Percentiles rank a stretch among this genome's conserved stretches.
phyloP scores from a whole-genome alignment of 2,113 vertebrate genomes.

The Hippotragus niger region DNA sequence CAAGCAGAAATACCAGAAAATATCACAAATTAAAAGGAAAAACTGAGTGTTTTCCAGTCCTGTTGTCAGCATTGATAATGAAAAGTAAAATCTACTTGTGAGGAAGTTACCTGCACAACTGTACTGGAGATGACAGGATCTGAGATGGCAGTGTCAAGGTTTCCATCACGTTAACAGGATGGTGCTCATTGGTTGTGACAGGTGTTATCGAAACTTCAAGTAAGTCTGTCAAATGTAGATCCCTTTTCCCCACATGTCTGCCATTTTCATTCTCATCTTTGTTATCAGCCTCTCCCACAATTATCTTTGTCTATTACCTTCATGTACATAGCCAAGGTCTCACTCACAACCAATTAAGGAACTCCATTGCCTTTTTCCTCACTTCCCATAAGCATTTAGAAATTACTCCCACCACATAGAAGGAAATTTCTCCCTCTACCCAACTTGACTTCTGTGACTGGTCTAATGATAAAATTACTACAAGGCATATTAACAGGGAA shows the following conservation, averaged over 20 bases:
- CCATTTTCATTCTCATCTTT: slow-evolving; percentile 19
- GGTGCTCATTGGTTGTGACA: slow-evolving; percentile 52
- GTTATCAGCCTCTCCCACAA: neutral
- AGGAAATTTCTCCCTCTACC: neutral
- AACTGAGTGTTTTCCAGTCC: neutral
- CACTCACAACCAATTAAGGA: neutral
- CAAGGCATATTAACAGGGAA: neutral
- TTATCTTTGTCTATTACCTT: slow-evolving; percentile 13
- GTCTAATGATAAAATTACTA: neutral
- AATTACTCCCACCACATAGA: neutral
- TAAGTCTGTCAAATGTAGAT: slow-evolving; percentile 33
- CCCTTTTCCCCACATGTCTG: neutral
- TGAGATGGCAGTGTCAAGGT: neutral
- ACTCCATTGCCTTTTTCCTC: neutral
- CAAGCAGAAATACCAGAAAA: neutral
- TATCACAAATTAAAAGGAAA: neutral
- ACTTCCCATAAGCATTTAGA: neutral
- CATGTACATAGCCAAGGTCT: neutral
- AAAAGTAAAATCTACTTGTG: neutral
- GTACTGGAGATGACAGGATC: neutral
- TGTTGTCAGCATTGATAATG: neutral
- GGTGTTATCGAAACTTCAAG: slow-evolving; percentile 42
- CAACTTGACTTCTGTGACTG: neutral
- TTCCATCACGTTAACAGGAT: neutral
- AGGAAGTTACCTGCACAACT: neutral